Conservation (phyloP, 2,888 invertebrate genomes). For the Alsophila aescularia region DNA sequence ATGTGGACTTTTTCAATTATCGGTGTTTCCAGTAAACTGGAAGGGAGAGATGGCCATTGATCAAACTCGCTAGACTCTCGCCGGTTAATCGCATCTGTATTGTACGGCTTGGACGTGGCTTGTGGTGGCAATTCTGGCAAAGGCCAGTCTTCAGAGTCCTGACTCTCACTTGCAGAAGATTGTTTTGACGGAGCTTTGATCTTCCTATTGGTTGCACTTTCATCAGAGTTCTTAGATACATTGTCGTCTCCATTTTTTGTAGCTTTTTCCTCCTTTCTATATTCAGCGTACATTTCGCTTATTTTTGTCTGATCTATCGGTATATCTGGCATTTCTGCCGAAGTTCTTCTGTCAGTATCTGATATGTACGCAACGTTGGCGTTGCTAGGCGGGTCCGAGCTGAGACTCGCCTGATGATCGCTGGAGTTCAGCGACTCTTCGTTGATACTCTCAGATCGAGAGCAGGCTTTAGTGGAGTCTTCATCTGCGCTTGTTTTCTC, state of each 20-base stretch:
- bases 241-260: conserved; percentile 54
- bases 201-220: conserved; percentile 53
- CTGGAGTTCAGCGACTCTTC: conserved; percentile 93
- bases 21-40: conserved; percentile 88
- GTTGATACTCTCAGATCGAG: conserved; percentile 92
- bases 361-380: conserved; percentile 90
- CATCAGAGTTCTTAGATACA: conserved; percentile 55
- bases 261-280: conserved; percentile 73
- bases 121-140: conserved; percentile 88
- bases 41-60: conserved; percentile 93
- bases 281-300: conserved; percentile 83
- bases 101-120: conserved; percentile 56
- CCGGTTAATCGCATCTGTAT: conserved; percentile 57
- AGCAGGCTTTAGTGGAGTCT: conserved; percentile 93
- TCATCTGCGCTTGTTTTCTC: conserved; percentile 94
- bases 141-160: conserved; percentile 91
- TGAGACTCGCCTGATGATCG: conserved; percentile 93
- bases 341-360: conserved; percentile 91
- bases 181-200: conserved; percentile 70
- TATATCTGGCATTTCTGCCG: conserved; percentile 93
- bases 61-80: conserved; percentile 88
- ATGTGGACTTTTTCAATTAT: conserved; percentile 91
- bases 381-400: conserved; percentile 92
- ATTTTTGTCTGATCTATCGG: conserved; percentile 89
- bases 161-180: conserved; percentile 86